Base-by-base conservation (phyloP, 64 coral and sea anemone genomes). In the Pocillopora damicornis region DNA sequence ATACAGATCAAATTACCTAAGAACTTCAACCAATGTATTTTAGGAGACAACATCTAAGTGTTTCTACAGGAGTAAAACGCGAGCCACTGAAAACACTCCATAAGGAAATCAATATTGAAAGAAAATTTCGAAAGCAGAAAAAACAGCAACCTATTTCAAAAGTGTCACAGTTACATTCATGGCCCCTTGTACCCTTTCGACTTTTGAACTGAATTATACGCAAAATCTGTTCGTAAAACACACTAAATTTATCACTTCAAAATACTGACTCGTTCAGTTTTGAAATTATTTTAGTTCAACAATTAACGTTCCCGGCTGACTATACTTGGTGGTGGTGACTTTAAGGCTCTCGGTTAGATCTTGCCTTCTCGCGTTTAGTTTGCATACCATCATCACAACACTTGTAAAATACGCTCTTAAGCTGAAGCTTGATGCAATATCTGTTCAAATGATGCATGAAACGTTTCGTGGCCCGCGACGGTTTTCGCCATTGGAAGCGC, bases 401-500 rank as follows among this genome's bases (percentile, higher is more conserved):
- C 65, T 85, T 85, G 37, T 72, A 73, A n/a, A 72, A 85, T 1
- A 72, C 64, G 67, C 64, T 23, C 37, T 85, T 85, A 2, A 85
- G 64, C 42, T 85, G 81, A 1, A 37, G 63, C 71, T 85, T 85
- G 65, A 85, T 71, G 81, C 81, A 85, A n/a, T 26, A 58, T 2
- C 65, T 37, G 45, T 85, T 63, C 67, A 85, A 58, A 4, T 65
- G 81, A 20, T 72, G 63, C 64, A 85, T 85, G 1, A 85, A 23
- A 11, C 81, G 81, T 13, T 42, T 36, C 64, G 68, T 85, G 23
- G 34, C 36, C 4, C 81, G 81, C 8, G 81, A 73, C 2, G 81
- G 64, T 12, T 67, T 85, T 23, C 81, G 63, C 17, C 2, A n/a
- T 22, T 85, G 81, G 13, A 85, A 85, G 20, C 18, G 11, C 17